Conservation (phyloP, 2,888 invertebrate genomes). For the Tipula unca region DNA sequence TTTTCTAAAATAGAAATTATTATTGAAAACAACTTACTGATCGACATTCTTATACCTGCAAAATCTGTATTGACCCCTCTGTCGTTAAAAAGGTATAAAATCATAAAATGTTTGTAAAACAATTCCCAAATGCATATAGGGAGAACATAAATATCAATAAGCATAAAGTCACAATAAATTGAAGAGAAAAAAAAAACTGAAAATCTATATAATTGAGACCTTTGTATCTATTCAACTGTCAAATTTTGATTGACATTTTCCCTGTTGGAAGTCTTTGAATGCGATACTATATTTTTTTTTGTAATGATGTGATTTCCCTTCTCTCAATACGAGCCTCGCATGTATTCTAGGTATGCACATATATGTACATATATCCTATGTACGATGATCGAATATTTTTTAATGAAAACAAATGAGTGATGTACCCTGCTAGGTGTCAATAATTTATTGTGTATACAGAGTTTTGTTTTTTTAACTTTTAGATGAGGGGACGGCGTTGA, state of each 20-base stretch:
- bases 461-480: neutral
- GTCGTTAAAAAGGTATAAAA: neutral
- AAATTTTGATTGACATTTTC: constrained; percentile 19
- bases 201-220: constrained; percentile 17
- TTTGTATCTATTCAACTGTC: constrained; percentile 19
- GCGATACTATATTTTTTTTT: neutral
- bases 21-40: too few relatives aligned
- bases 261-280: constrained; percentile 15
- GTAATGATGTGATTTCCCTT: neutral
- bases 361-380: neutral
- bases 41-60: neutral
- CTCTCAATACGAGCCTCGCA: neutral
- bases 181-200: neutral
- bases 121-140: constrained; percentile 1
- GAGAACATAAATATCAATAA: neutral
- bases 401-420: neutral
- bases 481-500: neutral
- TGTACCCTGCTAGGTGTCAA: constrained; percentile 8
- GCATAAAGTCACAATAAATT: constrained; percentile 16
- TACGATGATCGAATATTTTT: neutral
- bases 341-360: too few relatives aligned
- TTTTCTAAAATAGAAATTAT: too few relatives aligned
- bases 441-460: neutral
- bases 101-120: neutral
- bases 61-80: neutral